Evolutionary conservation across 2,888 invertebrate species (phyloP).

Genomic region (Oxytorus armatus): DNA sequence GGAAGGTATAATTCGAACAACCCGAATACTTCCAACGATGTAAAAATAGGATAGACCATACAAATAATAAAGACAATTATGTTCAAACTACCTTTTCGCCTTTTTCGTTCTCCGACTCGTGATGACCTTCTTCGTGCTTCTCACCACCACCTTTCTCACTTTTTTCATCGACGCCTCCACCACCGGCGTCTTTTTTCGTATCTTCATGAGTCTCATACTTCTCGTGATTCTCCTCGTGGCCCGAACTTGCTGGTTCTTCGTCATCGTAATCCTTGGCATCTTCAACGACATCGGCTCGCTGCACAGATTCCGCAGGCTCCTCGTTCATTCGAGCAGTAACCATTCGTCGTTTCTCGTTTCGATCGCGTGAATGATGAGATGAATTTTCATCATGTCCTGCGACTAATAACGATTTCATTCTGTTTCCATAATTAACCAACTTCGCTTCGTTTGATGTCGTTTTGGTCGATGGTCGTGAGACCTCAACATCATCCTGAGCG

Average conservation of each 20-base stretch:
- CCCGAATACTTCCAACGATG: too few relatives aligned
- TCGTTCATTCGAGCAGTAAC: constrained; percentile 8
- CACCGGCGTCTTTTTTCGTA: constrained; percentile 21
- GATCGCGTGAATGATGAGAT: neutral
- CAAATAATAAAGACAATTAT: too few relatives aligned
- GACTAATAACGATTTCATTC: constrained; percentile 14
- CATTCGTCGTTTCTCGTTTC: constrained; percentile 6
- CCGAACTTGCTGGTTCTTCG: constrained; percentile 39
- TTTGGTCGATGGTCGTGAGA: neutral
- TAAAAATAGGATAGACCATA: too few relatives aligned
- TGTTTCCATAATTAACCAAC: constrained; percentile 40
- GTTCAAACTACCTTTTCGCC: constrained; percentile 78
- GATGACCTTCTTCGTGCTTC: constrained; percentile 79
- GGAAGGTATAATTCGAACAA: too few relatives aligned
- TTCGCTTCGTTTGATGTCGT: neutral
- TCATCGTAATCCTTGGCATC: constrained; percentile 14
- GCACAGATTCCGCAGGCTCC: constrained; percentile 39
- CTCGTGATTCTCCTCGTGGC: constrained; percentile 54
- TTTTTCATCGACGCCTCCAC: constrained; percentile 46
- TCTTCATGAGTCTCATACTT: constrained; percentile 50
- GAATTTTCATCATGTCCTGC: neutral
- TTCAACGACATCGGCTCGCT: constrained; percentile 13
- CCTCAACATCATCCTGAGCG: neutral
- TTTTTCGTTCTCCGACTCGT: constrained; percentile 77
- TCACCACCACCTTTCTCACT: constrained; percentile 66